phyloP scores from a whole-genome alignment of 2,797 vertebrate genomes.

The Halcyon smyrnensis region DNA sequence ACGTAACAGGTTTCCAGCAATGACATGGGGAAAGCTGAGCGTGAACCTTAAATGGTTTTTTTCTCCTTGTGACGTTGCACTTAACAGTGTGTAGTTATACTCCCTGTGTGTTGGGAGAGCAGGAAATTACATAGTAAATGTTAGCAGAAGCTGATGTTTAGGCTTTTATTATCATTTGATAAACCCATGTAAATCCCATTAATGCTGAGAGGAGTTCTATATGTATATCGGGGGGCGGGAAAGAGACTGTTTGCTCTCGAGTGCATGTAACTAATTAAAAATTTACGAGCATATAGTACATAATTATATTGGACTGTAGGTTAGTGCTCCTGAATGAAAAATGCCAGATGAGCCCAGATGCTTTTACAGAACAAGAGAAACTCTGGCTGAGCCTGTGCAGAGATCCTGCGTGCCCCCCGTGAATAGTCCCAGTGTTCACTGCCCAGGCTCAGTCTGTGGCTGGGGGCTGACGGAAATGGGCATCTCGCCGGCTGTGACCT shows the following conservation, averaged over 20 bases:
- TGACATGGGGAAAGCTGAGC: background rate
- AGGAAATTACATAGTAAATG: constrained; percentile 17
- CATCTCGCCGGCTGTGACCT: background rate
- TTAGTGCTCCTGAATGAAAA: constrained; percentile 39
- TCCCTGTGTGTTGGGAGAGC: background rate
- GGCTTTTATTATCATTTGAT: constrained; percentile 55
- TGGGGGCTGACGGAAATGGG: background rate
- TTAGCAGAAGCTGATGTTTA: background rate
- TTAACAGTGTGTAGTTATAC: background rate
- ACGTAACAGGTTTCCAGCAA: background rate
- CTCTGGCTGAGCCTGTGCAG: background rate
- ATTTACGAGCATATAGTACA: constrained; percentile 31
- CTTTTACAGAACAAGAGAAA: background rate
- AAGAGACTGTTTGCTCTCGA: background rate
- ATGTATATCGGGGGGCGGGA: background rate
- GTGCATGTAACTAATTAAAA: constrained; percentile 44
- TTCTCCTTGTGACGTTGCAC: background rate
- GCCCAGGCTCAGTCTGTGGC: rapidly evolving
- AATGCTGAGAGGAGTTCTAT: background rate
- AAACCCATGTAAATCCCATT: constrained; percentile 42
- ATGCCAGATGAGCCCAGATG: constrained; percentile 1
- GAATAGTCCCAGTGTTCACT: background rate
- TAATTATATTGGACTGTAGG: constrained; percentile 18
- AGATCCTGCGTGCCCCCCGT: background rate
- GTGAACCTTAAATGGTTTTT: background rate